phyloP scores from a whole-genome alignment of 2,888 invertebrate species.

The Harpagoxenus sublaevis region DNA sequence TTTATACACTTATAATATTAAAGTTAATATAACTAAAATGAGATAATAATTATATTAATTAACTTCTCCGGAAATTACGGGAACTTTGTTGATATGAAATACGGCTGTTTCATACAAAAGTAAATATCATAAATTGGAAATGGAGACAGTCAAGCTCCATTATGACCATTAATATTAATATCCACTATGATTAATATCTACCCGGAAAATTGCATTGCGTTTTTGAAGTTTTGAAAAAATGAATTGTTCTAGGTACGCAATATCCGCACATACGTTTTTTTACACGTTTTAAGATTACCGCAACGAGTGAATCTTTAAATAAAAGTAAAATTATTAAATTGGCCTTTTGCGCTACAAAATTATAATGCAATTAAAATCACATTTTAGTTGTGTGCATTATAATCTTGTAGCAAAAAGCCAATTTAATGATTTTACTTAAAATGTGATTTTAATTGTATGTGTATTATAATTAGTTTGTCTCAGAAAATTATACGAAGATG shows the following conservation, averaged over 20 bases:
- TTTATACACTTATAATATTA: not conserved
- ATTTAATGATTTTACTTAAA: not conserved
- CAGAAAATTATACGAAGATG: constrained; percentile 1
- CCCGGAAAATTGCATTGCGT: not conserved
- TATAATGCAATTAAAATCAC: not conserved
- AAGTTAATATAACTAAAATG: not conserved
- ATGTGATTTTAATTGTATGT: not conserved
- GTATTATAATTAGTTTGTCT: not conserved
- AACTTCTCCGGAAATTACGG: not conserved
- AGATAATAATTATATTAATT: not conserved
- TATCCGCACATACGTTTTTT: not conserved
- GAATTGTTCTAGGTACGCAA: not conserved
- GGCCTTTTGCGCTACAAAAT: not conserved
- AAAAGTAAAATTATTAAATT: not conserved
- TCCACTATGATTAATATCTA: not conserved
- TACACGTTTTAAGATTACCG: not conserved
- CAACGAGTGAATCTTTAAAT: not conserved
- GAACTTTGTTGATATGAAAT: not conserved
- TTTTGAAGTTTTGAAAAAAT: not conserved
- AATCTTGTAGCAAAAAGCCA: not conserved
- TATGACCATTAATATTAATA: not conserved
- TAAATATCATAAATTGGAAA: not conserved
- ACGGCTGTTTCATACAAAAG: not conserved
- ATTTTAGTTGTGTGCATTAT: not conserved
- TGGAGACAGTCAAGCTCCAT: not conserved